Percentiles rank a stretch among this genome's conserved stretches.
phyloP scores from a whole-genome alignment of 2,113 vertebrate genomes.

The Gulo gulo region DNA sequence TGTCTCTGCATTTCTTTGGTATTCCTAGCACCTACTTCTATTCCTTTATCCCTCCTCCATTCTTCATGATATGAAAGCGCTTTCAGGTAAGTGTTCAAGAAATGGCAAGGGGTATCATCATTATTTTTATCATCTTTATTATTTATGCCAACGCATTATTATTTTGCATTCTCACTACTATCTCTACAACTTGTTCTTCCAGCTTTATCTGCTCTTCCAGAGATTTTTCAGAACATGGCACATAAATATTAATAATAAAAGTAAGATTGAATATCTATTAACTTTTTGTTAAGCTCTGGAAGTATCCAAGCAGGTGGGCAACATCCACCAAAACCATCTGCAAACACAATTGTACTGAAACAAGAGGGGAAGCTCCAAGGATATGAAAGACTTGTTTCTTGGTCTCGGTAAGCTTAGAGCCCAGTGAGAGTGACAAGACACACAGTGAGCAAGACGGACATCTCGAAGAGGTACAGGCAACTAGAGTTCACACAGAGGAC shows the following conservation, averaged over 20 bases:
- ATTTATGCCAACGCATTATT: neutral
- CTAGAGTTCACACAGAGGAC: neutral
- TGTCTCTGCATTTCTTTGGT: neutral
- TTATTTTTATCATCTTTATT: neutral
- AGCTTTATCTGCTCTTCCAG: neutral
- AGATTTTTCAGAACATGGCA: slow-evolving; percentile 15
- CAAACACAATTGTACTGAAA: neutral
- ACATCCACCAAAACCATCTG: neutral
- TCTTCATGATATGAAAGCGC: slow-evolving; percentile 1
- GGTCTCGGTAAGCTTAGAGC: neutral
- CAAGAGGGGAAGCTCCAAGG: neutral
- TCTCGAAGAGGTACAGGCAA: neutral
- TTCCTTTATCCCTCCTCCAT: neutral
- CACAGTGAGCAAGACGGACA: neutral
- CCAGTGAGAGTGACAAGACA: neutral
- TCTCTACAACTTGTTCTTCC: neutral
- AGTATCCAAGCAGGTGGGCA: neutral
- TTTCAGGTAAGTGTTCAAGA: slow-evolving; percentile 14
- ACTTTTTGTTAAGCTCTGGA: neutral
- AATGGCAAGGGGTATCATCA: neutral
- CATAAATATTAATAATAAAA: slow-evolving; percentile 21
- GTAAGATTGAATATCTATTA: neutral
- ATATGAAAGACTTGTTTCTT: neutral
- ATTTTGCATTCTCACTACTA: neutral
- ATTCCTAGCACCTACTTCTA: neutral